These are phyloP conservation scores for Lucilia sericata DNA, from an alignment of 1,140 invertebrate genomes.

Conservation along the genomic window DNA sequence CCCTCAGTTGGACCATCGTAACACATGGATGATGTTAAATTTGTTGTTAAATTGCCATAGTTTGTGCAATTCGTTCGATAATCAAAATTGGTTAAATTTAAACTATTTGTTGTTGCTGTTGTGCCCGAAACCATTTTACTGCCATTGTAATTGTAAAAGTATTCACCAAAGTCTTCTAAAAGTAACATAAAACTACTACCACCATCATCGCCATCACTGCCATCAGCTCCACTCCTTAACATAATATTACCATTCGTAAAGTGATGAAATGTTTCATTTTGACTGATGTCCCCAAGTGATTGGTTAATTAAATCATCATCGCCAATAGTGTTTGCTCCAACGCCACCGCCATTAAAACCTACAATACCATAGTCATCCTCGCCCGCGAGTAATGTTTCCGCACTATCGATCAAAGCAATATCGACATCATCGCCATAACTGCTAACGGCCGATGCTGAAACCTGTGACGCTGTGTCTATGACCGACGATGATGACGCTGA, in stretches of 20 bases:
- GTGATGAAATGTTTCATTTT: constrained; percentile 32
- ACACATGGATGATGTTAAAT: constrained; percentile 39
- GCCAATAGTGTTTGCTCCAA: constrained; percentile 36
- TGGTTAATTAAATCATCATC: constrained; percentile 39
- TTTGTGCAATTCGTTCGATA: constrained; percentile 52
- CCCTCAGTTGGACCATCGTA: constrained; percentile 35
- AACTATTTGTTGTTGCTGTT: constrained; percentile 50
- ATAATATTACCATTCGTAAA: background rate
- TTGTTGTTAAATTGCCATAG: constrained; percentile 32
- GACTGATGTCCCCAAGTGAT: constrained; percentile 32
- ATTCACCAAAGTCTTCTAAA: constrained; percentile 73
- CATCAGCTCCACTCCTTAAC: background rate
- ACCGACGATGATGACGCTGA: background rate
- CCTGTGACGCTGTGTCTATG: background rate
- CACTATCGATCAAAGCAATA: constrained; percentile 64
- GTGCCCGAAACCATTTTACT: constrained; percentile 58
- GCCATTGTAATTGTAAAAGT: constrained; percentile 70
- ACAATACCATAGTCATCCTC: constrained; percentile 59
- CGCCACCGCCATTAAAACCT: constrained; percentile 53
- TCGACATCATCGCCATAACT: constrained; percentile 46
- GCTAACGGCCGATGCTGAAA: background rate
- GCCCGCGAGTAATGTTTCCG: constrained; percentile 58
- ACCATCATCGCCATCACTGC: constrained; percentile 47
- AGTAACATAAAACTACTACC: constrained; percentile 71
- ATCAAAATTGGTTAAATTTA: constrained; percentile 48